phyloP scores from a whole-genome alignment of 2,113 vertebrate species.

The Nematolebias whitei region DNA sequence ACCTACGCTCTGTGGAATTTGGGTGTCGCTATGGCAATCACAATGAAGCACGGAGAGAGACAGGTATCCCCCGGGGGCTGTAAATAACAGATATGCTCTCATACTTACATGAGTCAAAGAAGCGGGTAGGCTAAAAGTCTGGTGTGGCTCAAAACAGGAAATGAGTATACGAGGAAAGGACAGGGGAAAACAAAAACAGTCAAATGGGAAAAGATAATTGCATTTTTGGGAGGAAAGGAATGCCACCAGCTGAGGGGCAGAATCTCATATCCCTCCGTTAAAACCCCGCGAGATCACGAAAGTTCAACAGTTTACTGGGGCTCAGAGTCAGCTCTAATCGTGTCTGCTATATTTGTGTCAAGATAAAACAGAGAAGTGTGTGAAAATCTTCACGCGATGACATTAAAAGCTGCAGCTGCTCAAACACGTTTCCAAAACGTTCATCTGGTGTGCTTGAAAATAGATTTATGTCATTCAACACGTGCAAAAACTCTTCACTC shows the following conservation, averaged over 20 bases:
- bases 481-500: too few species aligned
- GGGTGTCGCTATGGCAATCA: constrained; percentile 73
- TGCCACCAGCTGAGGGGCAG: constrained; percentile 52
- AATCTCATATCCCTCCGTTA: constrained; percentile 37
- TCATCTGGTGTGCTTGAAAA: too few species aligned
- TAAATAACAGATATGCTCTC: constrained; percentile 74
- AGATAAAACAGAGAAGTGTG: not conserved
- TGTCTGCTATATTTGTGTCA: constrained; percentile 1
- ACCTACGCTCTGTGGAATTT: constrained; percentile 70
- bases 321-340: not conserved
- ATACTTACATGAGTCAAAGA: constrained; percentile 36
- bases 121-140: constrained; percentile 47
- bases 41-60: constrained; percentile 68
- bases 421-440: too few species aligned
- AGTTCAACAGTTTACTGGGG: constrained; percentile 23
- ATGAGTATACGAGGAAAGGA: constrained; percentile 63
- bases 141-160: constrained; percentile 77
- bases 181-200: constrained; percentile 70
- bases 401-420: not conserved
- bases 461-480: too few species aligned
- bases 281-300: constrained; percentile 10
- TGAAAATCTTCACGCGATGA: not conserved
- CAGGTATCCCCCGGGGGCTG: constrained; percentile 75
- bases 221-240: constrained; percentile 52
- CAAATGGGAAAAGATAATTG: constrained; percentile 74